Evolutionary conservation across 1,140 invertebrate genomes (phyloP), one percentile per base, ranked within the genome.

Genomic region (Cheumatopsyche charites): DNA sequence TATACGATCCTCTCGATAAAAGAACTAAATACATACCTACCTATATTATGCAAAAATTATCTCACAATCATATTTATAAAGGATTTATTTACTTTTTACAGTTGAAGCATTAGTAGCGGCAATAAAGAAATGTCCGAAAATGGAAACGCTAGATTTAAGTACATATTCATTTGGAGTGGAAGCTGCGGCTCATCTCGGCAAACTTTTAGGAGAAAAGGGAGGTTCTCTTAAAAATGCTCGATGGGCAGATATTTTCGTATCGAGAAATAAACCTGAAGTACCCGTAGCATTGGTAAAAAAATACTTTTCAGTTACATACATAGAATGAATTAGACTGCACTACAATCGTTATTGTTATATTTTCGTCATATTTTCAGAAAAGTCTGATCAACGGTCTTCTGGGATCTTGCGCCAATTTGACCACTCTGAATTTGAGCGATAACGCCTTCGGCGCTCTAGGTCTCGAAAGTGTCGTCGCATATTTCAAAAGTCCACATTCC

Each of bases 361-460:
- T 47, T 25, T 47, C 41, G 7, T 45, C 5, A 12, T n/a, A 12
- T 12, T 9, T 67, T 55, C 25, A 68, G 66, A 21, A 11, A 36
- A 68, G 66, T 17, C 9, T 68, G 25, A 68, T 68, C 3, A 15
- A n/a, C 7, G 66, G 66, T 36, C n/a, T 68, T 11, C 12, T 68
- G 17, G 49, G 49, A 68, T 49, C 66, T 4, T 47, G 66, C 13
- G 45, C 66, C 15, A 52, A 11, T 21, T 55, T 68, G 25, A 68
- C 45, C 0, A n/a, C 49, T 1, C 19, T 68, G 12, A 45, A 68
- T 55, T 42, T 68, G 26, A 68, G 66, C 26, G 42, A 68, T 41
- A 68, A 68, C 41, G 66, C 66, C 15, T 68, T 68, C 23, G 66
- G 66, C 1, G 66, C 66, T 68, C 66, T 47, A 0, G 66, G 66